Conservation (phyloP, 2,888 invertebrate genomes). For the Eristalis tenax region DNA sequence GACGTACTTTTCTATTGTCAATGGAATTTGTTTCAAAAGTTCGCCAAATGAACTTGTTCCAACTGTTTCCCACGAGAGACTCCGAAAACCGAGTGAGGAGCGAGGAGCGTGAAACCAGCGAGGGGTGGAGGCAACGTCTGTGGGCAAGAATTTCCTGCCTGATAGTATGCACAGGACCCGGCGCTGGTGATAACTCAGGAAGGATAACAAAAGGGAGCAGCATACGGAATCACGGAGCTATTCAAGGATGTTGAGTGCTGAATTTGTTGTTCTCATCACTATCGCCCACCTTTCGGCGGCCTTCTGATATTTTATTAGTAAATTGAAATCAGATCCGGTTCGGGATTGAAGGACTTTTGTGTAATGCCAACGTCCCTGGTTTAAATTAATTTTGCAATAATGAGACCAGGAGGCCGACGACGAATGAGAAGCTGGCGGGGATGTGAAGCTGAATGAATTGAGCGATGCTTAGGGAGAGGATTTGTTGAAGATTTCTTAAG, state of each 20-base stretch:
- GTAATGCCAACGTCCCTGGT: slow-evolving; percentile 2
- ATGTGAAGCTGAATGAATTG: slow-evolving; percentile 13
- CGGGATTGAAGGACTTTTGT: slow-evolving; percentile 12
- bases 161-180: slow-evolving; percentile 3
- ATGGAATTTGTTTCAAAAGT: slow-evolving; percentile 67
- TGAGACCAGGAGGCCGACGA: background rate
- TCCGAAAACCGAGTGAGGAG: background rate
- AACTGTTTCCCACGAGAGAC: slow-evolving; percentile 1
- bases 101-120: background rate
- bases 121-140: background rate
- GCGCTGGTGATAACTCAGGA: slow-evolving; percentile 10
- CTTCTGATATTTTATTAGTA: slow-evolving; percentile 29
- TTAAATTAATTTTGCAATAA: slow-evolving; percentile 59
- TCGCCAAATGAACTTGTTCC: slow-evolving; percentile 50
- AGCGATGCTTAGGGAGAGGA: slow-evolving; percentile 45
- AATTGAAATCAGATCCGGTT: slow-evolving; percentile 56
- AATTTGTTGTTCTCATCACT: slow-evolving; percentile 20
- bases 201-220: slow-evolving; percentile 33
- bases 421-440: too few relatives aligned
- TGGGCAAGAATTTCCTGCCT: background rate
- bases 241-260: slow-evolving; percentile 37
- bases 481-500: slow-evolving; percentile 34
- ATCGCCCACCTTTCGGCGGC: background rate
- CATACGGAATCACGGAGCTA: slow-evolving; percentile 49
- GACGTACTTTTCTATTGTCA: slow-evolving; percentile 44